These are phyloP conservation scores for Chionodraco myersi DNA, from an alignment of 2,113 vertebrate genomes.

Conservation along the genomic window DNA sequence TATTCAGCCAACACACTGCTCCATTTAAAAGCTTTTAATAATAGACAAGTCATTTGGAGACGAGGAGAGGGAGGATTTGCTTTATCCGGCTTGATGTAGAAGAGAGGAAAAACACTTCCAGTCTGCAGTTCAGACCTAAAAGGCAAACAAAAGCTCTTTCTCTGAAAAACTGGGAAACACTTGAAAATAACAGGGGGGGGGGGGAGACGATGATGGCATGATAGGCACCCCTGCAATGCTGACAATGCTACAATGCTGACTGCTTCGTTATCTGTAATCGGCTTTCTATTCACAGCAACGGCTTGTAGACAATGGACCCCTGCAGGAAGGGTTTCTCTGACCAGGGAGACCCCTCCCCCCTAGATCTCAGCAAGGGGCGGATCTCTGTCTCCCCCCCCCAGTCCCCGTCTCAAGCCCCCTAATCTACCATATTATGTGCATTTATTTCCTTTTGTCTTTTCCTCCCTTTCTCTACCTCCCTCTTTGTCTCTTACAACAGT, in stretches of 20 bases:
- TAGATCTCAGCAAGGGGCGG: constrained; percentile 29
- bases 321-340: constrained; percentile 45
- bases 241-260: constrained; percentile 23
- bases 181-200: constrained; percentile 1
- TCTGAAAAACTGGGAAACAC: constrained; percentile 26
- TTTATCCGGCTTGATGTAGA: constrained; percentile 46
- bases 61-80: constrained; percentile 42
- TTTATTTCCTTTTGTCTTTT: background rate
- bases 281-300: constrained; percentile 52
- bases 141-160: constrained; percentile 24
- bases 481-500: constrained; percentile 5
- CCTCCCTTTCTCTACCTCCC: constrained; percentile 19
- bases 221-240: background rate
- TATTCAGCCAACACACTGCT: constrained; percentile 70
- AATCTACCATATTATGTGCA: constrained; percentile 36
- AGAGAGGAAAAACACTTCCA: constrained; percentile 24
- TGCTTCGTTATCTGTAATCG: constrained; percentile 44
- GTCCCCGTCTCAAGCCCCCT: constrained; percentile 19
- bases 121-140: constrained; percentile 34
- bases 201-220: background rate
- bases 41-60: constrained; percentile 71
- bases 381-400: background rate
- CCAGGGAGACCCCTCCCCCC: constrained; percentile 54
- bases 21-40: constrained; percentile 87
- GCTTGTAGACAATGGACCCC: constrained; percentile 54